Percentiles rank a stretch among this genome's conserved stretches.
phyloP scores from a whole-genome alignment of 37 sponge, comb jelly and placozoan genomes.

The Ianthella basta region DNA sequence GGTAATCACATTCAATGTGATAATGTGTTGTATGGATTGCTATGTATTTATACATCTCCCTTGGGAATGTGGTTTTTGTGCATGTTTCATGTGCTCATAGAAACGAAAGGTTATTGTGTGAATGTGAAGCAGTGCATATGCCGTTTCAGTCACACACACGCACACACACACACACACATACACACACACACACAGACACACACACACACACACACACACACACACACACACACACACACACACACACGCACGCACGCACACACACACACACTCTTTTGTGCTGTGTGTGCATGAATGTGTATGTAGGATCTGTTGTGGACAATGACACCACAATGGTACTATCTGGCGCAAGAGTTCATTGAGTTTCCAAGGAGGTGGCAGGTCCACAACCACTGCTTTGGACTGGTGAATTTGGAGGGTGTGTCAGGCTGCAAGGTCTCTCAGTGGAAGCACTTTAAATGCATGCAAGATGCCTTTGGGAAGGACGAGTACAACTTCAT shows the following conservation, averaged over 20 bases:
- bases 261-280: too few species aligned
- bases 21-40: background rate
- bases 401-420: conserved; percentile 65
- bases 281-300: conserved; percentile 9
- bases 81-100: too few species aligned
- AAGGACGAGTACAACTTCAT: conserved; percentile 67
- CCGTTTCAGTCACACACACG: too few species aligned
- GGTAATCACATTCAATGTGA: too few species aligned
- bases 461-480: conserved; percentile 80
- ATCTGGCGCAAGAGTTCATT: conserved; percentile 37
- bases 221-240: too few species aligned
- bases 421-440: conserved; percentile 88
- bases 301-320: conserved; percentile 87
- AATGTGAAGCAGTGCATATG: too few species aligned
- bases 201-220: too few species aligned
- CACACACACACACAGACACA: too few species aligned
- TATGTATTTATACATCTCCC: background rate
- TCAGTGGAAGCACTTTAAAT: conserved; percentile 86
- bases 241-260: too few species aligned
- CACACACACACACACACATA: too few species aligned
- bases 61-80: background rate
- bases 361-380: conserved; percentile 81
- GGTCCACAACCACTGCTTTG: conserved; percentile 89
- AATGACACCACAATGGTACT: conserved; percentile 87
- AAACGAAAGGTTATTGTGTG: too few species aligned